phyloP scores from a whole-genome alignment of 2,888 invertebrate genomes.

The Thera britannica region DNA sequence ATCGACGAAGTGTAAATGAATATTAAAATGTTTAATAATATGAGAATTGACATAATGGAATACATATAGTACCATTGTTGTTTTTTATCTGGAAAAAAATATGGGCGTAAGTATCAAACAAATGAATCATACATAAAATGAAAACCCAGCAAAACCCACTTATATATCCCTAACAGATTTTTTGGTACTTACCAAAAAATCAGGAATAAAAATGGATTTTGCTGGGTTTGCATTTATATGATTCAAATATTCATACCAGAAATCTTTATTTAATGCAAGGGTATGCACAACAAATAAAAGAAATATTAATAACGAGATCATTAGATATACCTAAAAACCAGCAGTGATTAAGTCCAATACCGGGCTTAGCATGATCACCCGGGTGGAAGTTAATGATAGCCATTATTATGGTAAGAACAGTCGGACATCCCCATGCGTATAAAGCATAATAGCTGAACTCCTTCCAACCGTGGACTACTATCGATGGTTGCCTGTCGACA shows the following conservation, averaged over 20 bases:
- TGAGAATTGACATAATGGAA: slow-evolving; percentile 85
- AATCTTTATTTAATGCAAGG: too few relatives aligned
- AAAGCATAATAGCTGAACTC: slow-evolving; percentile 82
- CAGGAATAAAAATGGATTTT: too few relatives aligned
- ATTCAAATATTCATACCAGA: too few relatives aligned
- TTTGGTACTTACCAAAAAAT: too few relatives aligned
- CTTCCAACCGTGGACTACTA: slow-evolving; percentile 82
- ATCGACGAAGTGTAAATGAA: slow-evolving; percentile 84
- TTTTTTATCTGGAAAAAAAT: slow-evolving; percentile 62
- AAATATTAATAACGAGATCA: neutral
- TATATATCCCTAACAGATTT: too few relatives aligned
- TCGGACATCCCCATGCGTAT: slow-evolving; percentile 85
- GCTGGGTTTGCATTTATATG: too few relatives aligned
- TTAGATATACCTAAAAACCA: slow-evolving; percentile 86
- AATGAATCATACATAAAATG: too few relatives aligned
- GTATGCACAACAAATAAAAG: too few relatives aligned
- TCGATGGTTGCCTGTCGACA: slow-evolving; percentile 58
- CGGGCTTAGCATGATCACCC: slow-evolving; percentile 81
- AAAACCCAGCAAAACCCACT: too few relatives aligned
- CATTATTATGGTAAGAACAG: slow-evolving; percentile 77
- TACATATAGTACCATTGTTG: slow-evolving; percentile 87
- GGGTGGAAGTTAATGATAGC: slow-evolving; percentile 81
- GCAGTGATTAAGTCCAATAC: slow-evolving; percentile 85
- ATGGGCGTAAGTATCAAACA: too few relatives aligned
- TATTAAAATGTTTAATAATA: slow-evolving; percentile 84